Evolutionary conservation across 2,113 vertebrate genomes (phyloP).

Genomic region (Monopterus albus): DNA sequence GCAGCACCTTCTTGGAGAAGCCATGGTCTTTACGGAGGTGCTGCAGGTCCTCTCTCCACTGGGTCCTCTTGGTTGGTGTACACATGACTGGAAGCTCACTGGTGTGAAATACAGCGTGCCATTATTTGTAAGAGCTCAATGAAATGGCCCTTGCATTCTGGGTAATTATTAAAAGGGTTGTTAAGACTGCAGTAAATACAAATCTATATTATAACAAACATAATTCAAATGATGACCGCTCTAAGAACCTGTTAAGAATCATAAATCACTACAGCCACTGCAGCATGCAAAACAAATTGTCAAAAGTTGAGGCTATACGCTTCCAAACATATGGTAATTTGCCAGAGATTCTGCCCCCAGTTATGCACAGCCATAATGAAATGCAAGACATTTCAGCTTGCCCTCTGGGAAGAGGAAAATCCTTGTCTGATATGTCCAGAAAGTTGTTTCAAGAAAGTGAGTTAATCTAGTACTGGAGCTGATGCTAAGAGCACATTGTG

Average conservation of each 20-base stretch:
- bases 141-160: neutral
- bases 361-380: conserved; percentile 42
- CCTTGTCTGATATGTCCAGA: neutral
- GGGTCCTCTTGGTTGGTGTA: conserved; percentile 76
- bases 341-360: conserved; percentile 18
- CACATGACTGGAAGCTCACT: conserved; percentile 75
- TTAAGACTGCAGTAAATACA: neutral
- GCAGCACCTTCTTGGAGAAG: conserved; percentile 85
- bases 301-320: conserved; percentile 11
- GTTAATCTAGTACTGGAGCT: neutral
- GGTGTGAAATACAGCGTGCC: conserved; percentile 40
- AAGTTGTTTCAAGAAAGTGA: conserved; percentile 4
- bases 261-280: neutral
- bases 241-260: conserved; percentile 15
- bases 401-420: conserved; percentile 46
- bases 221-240: conserved; percentile 11
- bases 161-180: neutral
- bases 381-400: conserved; percentile 54
- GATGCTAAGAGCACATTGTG: neutral
- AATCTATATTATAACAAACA: neutral
- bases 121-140: conserved; percentile 23
- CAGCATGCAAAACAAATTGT: neutral
- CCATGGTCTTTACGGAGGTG: conserved; percentile 78
- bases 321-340: conserved; percentile 45
- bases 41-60: conserved; percentile 81